Conservation (phyloP, 1,140 invertebrate genomes). For the Bathynomus jamesi region DNA sequence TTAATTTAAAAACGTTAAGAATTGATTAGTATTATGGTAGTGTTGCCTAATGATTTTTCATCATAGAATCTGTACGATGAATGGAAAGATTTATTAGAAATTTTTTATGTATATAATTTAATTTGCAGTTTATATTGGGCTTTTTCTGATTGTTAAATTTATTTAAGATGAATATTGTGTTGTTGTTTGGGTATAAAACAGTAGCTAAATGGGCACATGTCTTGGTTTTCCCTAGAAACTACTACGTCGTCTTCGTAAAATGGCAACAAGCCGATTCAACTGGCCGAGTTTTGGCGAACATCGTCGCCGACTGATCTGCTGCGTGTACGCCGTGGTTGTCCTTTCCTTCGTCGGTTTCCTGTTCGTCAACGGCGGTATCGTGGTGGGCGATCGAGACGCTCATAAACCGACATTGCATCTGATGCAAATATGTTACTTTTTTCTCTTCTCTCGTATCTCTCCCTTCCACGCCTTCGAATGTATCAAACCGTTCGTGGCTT, state of each 20-base stretch:
- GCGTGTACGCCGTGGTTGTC: constrained; percentile 54
- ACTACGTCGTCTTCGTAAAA: constrained; percentile 13
- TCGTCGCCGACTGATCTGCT: constrained; percentile 41
- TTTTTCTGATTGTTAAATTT: too few species aligned
- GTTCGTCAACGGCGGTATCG: constrained; percentile 69
- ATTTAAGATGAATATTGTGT: too few species aligned
- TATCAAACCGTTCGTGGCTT: constrained; percentile 37
- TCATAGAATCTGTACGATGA: too few species aligned
- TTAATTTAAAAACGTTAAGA: too few species aligned
- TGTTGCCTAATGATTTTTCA: too few species aligned
- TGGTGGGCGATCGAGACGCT: constrained; percentile 81
- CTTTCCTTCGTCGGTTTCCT: constrained; percentile 64
- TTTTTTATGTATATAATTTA: too few species aligned
- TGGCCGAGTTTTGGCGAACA: constrained; percentile 20
- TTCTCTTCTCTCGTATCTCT: constrained; percentile 56
- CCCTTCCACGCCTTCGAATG: constrained; percentile 53
- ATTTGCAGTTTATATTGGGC: too few species aligned
- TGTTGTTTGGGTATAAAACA: too few species aligned
- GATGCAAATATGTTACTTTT: constrained; percentile 58
- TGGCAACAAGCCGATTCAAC: constrained; percentile 10
- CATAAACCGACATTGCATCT: constrained; percentile 70
- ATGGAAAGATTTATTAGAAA: too few species aligned
- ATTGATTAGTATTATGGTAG: too few species aligned
- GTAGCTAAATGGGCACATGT: too few species aligned
- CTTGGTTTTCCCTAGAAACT: constrained; percentile 14